Evolutionary conservation across 2,888 invertebrate species (phyloP).

Genomic region (Drosophila pegasa): DNA sequence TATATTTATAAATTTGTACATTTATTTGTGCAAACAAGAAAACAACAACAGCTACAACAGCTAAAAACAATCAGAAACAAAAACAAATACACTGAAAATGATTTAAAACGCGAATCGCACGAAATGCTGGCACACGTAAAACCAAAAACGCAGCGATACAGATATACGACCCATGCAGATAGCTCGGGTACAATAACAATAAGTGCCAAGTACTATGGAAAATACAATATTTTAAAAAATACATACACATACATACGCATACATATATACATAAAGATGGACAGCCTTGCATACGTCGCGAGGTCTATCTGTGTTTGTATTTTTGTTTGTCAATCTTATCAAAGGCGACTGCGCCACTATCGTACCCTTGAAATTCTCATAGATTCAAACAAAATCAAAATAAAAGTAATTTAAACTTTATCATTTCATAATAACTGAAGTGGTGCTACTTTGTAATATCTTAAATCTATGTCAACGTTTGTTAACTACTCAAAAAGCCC

Average conservation of each 20-base stretch:
- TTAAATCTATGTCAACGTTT: slow-evolving; percentile 3
- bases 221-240: slow-evolving; percentile 9
- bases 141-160: slow-evolving; percentile 54
- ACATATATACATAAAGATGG: slow-evolving; percentile 32
- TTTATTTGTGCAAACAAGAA: slow-evolving; percentile 41
- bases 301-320: slow-evolving; percentile 28
- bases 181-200: slow-evolving; percentile 39
- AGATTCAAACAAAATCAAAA: slow-evolving; percentile 58
- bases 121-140: slow-evolving; percentile 55
- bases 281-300: slow-evolving; percentile 42
- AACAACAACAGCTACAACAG: no score
- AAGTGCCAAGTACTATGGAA: slow-evolving; percentile 6
- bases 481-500: slow-evolving; percentile 14
- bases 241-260: slow-evolving; percentile 5
- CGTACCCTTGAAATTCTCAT: slow-evolving; percentile 72
- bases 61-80: slow-evolving; percentile 1
- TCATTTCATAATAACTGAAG: slow-evolving; percentile 48
- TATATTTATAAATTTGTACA: background rate
- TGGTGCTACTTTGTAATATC: slow-evolving; percentile 29
- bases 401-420: slow-evolving; percentile 49
- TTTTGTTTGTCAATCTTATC: slow-evolving; percentile 75
- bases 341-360: slow-evolving; percentile 52
- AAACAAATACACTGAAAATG: slow-evolving; percentile 36
- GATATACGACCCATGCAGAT: slow-evolving; percentile 55
- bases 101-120: slow-evolving; percentile 58